These are phyloP conservation scores for Taenaris catops DNA, from an alignment of 2,888 invertebrate species.

Conservation along the genomic window DNA sequence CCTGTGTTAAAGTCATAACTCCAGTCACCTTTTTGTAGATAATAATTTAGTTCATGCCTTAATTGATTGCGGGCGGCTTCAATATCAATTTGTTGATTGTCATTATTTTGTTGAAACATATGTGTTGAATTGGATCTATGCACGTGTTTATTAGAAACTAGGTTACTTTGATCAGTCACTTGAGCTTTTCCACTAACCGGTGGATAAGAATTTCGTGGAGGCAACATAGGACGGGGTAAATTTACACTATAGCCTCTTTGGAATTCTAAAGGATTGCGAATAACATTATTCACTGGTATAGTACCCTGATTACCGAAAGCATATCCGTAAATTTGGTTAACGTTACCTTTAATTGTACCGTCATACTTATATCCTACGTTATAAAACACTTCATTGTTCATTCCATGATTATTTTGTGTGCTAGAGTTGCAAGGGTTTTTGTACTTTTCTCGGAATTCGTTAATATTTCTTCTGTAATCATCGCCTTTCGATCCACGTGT, in stretches of 20 bases:
- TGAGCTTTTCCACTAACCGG: constrained; percentile 79
- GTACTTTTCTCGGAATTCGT: constrained; percentile 82
- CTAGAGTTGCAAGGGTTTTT: constrained; percentile 73
- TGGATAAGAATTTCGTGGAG: constrained; percentile 82
- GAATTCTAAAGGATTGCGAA: constrained; percentile 78
- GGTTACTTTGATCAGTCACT: constrained; percentile 70
- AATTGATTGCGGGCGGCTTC: constrained; percentile 70
- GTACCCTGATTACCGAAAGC: constrained; percentile 78
- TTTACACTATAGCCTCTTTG: constrained; percentile 78
- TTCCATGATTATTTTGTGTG: constrained; percentile 45
- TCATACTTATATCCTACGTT: constrained; percentile 68
- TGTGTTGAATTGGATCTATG: constrained; percentile 83
- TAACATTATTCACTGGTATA: constrained; percentile 68
- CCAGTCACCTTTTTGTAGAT: constrained; percentile 74
- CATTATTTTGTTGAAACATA: constrained; percentile 70
- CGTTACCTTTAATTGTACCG: constrained; percentile 55
- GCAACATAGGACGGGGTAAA: constrained; percentile 79
- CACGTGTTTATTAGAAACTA: constrained; percentile 75
- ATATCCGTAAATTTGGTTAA: constrained; percentile 73
- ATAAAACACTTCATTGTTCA: constrained; percentile 69
- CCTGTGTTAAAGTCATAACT: constrained; percentile 72
- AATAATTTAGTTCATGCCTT: constrained; percentile 69
- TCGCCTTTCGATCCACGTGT: constrained; percentile 65
- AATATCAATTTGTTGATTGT: constrained; percentile 58
- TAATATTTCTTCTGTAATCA: constrained; percentile 80